phyloP scores from a whole-genome alignment of 1,140 invertebrate species.

The Triops cancriformis region DNA sequence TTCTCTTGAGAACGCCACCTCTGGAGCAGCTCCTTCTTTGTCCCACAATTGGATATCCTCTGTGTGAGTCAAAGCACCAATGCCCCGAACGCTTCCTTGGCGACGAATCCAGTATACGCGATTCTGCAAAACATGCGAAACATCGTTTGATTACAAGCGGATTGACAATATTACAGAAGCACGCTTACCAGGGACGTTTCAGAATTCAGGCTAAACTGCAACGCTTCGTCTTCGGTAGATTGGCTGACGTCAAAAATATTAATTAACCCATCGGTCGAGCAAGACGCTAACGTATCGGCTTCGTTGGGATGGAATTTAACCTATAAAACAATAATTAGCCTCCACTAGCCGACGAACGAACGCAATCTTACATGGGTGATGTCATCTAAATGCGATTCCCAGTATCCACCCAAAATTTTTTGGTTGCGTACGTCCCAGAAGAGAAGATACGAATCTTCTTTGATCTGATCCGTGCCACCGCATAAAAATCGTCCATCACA shows the following conservation, averaged over 20 bases:
- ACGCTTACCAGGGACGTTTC: conserved; percentile 62
- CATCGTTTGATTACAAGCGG: conserved; percentile 14
- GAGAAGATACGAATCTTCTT: conserved; percentile 62
- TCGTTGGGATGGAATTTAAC: conserved; percentile 68
- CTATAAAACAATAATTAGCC: conserved; percentile 34
- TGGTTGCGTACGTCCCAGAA: conserved; percentile 70
- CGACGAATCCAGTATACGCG: conserved; percentile 36
- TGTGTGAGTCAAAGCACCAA: conserved; percentile 59
- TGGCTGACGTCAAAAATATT: conserved; percentile 74
- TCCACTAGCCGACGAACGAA: neutral
- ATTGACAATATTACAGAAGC: conserved; percentile 10
- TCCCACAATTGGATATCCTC: conserved; percentile 64
- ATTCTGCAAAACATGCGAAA: conserved; percentile 36
- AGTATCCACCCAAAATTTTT: conserved; percentile 68
- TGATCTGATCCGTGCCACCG: conserved; percentile 62
- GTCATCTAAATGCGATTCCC: conserved; percentile 76
- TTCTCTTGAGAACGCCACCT: conserved; percentile 48
- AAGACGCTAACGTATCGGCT: conserved; percentile 57
- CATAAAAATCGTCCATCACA: conserved; percentile 60
- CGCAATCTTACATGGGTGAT: conserved; percentile 54
- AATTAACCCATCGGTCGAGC: conserved; percentile 73
- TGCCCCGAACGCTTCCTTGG: conserved; percentile 42
- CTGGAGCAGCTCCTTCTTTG: conserved; percentile 49
- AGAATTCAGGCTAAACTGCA: conserved; percentile 69
- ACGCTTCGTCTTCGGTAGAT: conserved; percentile 66